Evolutionary conservation across 2,113 vertebrate species (phyloP).

Genomic region (Brienomyrus longianalis): DNA sequence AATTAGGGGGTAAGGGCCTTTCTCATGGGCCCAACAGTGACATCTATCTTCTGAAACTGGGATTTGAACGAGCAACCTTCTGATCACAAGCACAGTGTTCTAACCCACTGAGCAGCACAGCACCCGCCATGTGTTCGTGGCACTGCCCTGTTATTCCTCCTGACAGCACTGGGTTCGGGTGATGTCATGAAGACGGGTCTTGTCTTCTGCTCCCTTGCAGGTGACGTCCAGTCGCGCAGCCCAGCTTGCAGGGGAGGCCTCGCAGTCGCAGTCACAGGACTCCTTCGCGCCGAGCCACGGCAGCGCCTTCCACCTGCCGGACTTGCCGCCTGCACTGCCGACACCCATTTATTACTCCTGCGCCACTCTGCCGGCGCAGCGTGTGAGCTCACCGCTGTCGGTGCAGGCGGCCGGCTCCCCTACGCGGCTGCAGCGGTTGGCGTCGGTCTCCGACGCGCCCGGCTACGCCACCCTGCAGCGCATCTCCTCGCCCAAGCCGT

Average conservation of each 20-base stretch:
- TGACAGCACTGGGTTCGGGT: neutral
- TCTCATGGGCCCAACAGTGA: neutral
- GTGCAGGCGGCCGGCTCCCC: slow-evolving; percentile 79
- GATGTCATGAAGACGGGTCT: neutral
- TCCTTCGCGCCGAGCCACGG: slow-evolving; percentile 80
- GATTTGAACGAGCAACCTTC: neutral
- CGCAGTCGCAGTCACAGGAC: slow-evolving; percentile 70
- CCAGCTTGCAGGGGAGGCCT: slow-evolving; percentile 65
- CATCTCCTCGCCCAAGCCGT: slow-evolving; percentile 86
- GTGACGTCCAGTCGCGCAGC: slow-evolving; percentile 72
- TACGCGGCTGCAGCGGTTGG: slow-evolving; percentile 84
- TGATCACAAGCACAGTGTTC: neutral
- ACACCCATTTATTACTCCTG: slow-evolving; percentile 81
- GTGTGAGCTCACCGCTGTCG: slow-evolving; percentile 82
- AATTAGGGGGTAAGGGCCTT: neutral
- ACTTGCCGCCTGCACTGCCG: slow-evolving; percentile 62
- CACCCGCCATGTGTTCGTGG: neutral
- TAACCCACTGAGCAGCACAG: neutral
- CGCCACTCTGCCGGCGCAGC: slow-evolving; percentile 86
- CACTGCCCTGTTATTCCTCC: neutral
- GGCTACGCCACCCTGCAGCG: slow-evolving; percentile 82
- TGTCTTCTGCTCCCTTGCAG: slow-evolving; percentile 41
- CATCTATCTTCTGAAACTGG: neutral
- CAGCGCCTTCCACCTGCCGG: slow-evolving; percentile 88
- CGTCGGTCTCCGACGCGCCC: slow-evolving; percentile 74